Evolutionary conservation across 2,797 vertebrate species (phyloP).

Genomic region (Mus spretus): DNA sequence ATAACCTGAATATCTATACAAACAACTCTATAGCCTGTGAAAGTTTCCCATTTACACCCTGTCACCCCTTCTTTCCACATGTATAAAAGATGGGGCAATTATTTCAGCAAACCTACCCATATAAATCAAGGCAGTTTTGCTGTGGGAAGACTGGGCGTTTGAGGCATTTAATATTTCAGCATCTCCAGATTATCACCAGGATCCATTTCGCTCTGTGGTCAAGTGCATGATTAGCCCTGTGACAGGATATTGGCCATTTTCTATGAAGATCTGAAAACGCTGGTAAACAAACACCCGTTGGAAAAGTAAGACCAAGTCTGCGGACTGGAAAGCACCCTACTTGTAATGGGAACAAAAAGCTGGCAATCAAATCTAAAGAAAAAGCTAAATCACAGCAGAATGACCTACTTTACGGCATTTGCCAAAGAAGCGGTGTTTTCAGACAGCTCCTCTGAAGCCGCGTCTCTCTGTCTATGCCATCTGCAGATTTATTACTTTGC

Average conservation of each 20-base stretch:
- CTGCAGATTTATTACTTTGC: conserved; percentile 92
- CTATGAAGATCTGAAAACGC: conserved; percentile 90
- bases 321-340: conserved; percentile 93
- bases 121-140: conserved; percentile 87
- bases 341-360: conserved; percentile 93
- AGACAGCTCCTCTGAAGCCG: conserved; percentile 92
- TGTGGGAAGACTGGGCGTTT: conserved; percentile 82
- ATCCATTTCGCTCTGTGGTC: conserved; percentile 87
- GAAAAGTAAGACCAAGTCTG: conserved; percentile 89
- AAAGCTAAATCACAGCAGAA: conserved; percentile 96
- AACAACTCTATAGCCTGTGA: conserved; percentile 67
- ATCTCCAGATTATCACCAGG: conserved; percentile 86
- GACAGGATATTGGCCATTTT: conserved; percentile 88
- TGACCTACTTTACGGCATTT: conserved; percentile 97
- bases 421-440: conserved; percentile 94
- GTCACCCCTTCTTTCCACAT: conserved; percentile 85
- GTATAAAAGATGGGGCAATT: conserved; percentile 85
- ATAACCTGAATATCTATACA: conserved; percentile 82
- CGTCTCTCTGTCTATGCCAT: conserved; percentile 92
- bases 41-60: conserved; percentile 85
- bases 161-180: conserved; percentile 86
- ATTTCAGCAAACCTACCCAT: conserved; percentile 85
- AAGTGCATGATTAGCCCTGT: conserved; percentile 87
- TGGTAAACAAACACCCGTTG: conserved; percentile 92
- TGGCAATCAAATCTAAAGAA: conserved; percentile 94